Conservation (phyloP, 2,113 vertebrate genomes). For the Nannospalax galili region DNA sequence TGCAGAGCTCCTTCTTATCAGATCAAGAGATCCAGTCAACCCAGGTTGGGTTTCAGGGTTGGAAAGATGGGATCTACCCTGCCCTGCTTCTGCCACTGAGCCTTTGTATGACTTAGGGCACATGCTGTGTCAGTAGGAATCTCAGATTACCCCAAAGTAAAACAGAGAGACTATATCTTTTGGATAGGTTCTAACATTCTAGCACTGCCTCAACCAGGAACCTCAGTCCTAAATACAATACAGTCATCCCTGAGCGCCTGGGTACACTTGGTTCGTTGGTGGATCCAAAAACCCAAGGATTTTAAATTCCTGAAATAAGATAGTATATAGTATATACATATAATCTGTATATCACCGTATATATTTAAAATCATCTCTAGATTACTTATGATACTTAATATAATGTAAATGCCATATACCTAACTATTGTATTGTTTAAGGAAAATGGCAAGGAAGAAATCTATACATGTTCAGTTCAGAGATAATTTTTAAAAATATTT, state of each 20-base stretch:
- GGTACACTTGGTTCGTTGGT: not conserved
- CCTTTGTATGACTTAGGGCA: not conserved
- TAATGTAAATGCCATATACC: not conserved
- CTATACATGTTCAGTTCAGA: not conserved
- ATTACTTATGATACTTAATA: not conserved
- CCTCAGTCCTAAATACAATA: conserved; percentile 17
- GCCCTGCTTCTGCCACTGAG: not conserved
- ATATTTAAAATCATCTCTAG: not conserved
- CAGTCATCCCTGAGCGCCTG: not conserved
- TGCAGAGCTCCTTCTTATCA: conserved; percentile 36
- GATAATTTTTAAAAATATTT: not conserved
- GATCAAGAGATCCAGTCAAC: conserved; percentile 20
- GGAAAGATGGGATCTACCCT: not conserved
- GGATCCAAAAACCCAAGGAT: not conserved
- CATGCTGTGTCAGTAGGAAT: too few relatives aligned
- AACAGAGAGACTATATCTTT: not conserved
- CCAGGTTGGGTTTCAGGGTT: conserved; percentile 39
- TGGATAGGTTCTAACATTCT: not conserved
- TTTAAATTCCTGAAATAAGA: not conserved
- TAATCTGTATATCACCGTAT: not conserved
- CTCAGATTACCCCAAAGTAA: not conserved
- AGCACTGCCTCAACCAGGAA: not conserved
- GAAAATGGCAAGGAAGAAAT: not conserved
- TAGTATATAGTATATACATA: not conserved
- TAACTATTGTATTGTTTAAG: not conserved